Conservation (phyloP, 1,140 invertebrate genomes). For the Hycleus cichorii region DNA sequence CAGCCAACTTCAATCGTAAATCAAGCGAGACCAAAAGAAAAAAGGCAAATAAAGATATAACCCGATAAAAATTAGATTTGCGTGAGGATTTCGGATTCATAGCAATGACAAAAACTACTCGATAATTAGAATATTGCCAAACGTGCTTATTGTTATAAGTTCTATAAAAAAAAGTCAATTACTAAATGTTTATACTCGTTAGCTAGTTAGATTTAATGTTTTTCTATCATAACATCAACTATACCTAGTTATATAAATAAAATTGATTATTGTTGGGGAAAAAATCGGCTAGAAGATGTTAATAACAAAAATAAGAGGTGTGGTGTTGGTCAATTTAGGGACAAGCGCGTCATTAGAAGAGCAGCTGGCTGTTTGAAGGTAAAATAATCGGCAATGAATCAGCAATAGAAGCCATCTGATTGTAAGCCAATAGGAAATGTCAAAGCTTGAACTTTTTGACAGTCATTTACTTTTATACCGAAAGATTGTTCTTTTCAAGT, state of each 20-base stretch:
- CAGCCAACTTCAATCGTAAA: no score
- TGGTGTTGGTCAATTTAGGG: slow-evolving; percentile 11
- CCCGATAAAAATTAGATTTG: slow-evolving; percentile 5
- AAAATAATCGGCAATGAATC: slow-evolving; percentile 10
- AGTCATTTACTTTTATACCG: slow-evolving; percentile 29
- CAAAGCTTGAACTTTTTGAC: slow-evolving; percentile 23
- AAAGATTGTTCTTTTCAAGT: slow-evolving; percentile 30
- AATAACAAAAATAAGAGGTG: slow-evolving; percentile 12
- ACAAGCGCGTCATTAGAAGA: slow-evolving; percentile 11
- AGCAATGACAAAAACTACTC: neutral
- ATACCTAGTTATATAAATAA: no score
- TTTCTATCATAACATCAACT: no score
- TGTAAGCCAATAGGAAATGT: slow-evolving; percentile 8
- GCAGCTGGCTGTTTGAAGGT: slow-evolving; percentile 9
- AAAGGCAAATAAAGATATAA: slow-evolving; percentile 6
- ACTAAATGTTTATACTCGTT: slow-evolving; percentile 1
- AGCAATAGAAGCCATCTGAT: slow-evolving; percentile 4
- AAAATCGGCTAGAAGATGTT: slow-evolving; percentile 4
- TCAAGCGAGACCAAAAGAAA: no score
- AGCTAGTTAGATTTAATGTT: no score
- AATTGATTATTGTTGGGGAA: no score
- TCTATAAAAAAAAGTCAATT: slow-evolving; percentile 5
- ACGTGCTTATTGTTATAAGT: slow-evolving; percentile 7
- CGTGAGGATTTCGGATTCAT: slow-evolving; percentile 1
- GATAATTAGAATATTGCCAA: slow-evolving; percentile 11